Evolutionary conservation across 2,888 invertebrate genomes (phyloP).

Genomic region (Trilocha varians): DNA sequence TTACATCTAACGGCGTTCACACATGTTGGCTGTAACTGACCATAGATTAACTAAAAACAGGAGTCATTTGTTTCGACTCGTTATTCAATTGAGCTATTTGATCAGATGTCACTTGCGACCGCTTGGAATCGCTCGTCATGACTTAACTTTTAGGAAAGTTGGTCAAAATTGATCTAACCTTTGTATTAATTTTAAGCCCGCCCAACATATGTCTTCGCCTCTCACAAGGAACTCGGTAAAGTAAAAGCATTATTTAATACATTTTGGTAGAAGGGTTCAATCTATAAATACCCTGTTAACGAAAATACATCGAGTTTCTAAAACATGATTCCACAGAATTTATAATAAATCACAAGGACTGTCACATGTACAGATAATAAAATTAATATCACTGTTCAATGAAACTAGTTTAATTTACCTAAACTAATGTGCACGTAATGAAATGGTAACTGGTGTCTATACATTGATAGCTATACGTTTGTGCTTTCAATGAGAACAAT

Average conservation of each 20-base stretch:
- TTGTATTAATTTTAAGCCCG: no score
- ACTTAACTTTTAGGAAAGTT: no score
- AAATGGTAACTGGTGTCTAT: conserved; percentile 63
- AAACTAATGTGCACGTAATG: conserved; percentile 31
- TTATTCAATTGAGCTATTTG: no score
- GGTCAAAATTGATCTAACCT: no score
- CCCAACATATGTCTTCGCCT: no score
- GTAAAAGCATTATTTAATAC: conserved; percentile 14
- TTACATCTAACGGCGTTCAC: conserved; percentile 26
- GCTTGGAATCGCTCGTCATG: no score
- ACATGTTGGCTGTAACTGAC: no score
- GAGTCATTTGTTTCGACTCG: no score
- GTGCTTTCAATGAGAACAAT: conserved; percentile 24
- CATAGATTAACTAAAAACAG: no score
- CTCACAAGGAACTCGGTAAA: conserved; percentile 39
- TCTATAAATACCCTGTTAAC: not conserved
- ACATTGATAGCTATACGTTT: conserved; percentile 23
- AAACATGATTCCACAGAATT: not conserved
- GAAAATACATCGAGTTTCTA: not conserved
- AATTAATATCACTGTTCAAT: conserved; percentile 55
- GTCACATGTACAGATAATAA: conserved; percentile 18
- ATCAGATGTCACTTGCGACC: no score
- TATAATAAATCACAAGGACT: not conserved
- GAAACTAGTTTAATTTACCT: conserved; percentile 29
- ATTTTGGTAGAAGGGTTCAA: not conserved